A percentile compares a stretch with the other conserved stretches of the same genome.
phyloP scores from a whole-genome alignment of 2,113 vertebrate genomes.

The Crotalus tigris region DNA sequence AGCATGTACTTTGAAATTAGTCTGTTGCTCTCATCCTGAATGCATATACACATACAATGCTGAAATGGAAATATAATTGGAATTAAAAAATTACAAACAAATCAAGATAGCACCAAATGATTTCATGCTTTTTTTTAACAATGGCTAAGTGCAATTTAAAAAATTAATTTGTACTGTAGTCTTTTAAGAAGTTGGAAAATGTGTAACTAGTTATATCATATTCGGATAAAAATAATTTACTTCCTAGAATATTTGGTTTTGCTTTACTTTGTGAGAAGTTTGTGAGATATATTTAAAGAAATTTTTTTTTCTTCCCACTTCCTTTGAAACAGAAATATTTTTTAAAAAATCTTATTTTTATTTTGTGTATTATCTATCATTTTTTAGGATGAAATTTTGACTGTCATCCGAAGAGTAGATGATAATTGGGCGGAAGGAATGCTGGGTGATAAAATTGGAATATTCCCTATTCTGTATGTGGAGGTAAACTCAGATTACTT shows the following conservation, averaged over 20 bases:
- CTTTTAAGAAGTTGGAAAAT: not conserved
- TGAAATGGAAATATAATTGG: too few relatives aligned
- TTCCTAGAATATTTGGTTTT: not conserved
- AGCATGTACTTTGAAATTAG: not conserved
- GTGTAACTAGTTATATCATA: not conserved
- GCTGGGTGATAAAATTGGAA: slow-evolving; percentile 97
- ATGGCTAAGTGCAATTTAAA: not conserved
- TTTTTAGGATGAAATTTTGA: slow-evolving; percentile 93
- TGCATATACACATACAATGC: not conserved
- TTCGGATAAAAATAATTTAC: not conserved
- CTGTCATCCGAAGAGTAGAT: slow-evolving; percentile 96
- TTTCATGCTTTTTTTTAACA: not conserved
- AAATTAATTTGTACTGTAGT: not conserved
- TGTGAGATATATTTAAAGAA: not conserved
- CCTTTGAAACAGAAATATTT: not conserved
- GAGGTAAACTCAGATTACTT: slow-evolving; percentile 77
- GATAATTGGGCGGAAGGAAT: slow-evolving; percentile 99
- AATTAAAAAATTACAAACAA: not conserved
- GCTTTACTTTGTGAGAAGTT: not conserved
- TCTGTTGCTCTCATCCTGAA: not conserved
- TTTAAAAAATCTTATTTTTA: not conserved
- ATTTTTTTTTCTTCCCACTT: not conserved
- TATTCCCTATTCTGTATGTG: slow-evolving; percentile 96
- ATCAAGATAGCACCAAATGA: not conserved
- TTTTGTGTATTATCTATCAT: slow-evolving; percentile 31